Evolutionary conservation across 2,113 vertebrate species (phyloP).

Genomic region (Felis chaus): DNA sequence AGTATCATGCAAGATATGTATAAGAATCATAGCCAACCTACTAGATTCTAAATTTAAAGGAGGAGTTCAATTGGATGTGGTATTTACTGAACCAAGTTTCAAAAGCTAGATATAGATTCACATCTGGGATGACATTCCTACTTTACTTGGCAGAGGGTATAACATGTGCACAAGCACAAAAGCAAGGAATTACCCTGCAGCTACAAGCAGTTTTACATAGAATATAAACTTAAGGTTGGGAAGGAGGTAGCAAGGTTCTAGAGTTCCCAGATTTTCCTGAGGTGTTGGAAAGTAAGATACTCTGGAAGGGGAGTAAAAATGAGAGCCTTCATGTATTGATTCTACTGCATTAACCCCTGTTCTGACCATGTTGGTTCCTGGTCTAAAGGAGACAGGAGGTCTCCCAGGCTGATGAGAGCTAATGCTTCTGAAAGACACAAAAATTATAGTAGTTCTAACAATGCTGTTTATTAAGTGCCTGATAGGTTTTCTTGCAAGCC

Average conservation of each 20-base stretch:
- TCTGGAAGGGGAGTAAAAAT: not conserved
- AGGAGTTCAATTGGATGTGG: not conserved
- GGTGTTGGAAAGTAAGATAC: not conserved
- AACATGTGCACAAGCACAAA: not conserved
- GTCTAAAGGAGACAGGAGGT: not conserved
- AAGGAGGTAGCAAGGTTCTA: not conserved
- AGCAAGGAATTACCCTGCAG: not conserved
- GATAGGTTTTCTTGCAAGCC: not conserved
- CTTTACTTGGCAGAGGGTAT: not conserved
- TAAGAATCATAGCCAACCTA: not conserved
- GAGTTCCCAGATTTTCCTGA: not conserved
- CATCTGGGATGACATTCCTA: not conserved
- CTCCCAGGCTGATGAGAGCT: not conserved
- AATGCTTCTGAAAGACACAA: not conserved
- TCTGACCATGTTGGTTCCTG: not conserved
- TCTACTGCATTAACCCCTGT: not conserved
- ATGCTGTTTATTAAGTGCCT: not conserved
- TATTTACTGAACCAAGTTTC: not conserved
- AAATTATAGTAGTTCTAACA: not conserved
- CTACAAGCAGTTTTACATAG: not conserved
- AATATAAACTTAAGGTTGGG: not conserved
- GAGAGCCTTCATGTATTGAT: not conserved
- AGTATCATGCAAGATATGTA: not conserved
- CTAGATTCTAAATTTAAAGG: not conserved
- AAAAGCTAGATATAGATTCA: not conserved